Conservation (phyloP, 2,797 vertebrate species). For the Pipistrellus pipistrellus region DNA sequence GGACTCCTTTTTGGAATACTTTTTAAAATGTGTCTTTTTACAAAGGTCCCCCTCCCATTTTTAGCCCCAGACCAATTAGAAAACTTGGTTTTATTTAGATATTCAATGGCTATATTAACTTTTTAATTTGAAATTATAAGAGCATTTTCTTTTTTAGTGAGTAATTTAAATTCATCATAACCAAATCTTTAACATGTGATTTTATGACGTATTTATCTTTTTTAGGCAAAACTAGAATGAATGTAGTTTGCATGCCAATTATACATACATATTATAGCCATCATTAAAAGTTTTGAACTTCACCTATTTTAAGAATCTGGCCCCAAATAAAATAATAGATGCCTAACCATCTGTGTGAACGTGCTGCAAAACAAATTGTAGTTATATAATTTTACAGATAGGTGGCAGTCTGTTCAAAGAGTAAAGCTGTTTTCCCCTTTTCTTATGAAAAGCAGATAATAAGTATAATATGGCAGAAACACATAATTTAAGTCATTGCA, state of each 20-base stretch:
- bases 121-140: conserved; percentile 45
- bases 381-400: conserved; percentile 56
- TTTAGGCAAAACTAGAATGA: neutral
- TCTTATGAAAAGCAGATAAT: neutral
- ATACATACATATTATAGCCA: neutral
- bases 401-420: conserved; percentile 76
- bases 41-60: neutral
- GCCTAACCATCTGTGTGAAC: neutral
- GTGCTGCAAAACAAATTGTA: conserved; percentile 26
- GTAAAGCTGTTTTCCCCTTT: conserved; percentile 17
- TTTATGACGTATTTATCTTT: neutral
- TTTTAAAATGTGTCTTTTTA: neutral
- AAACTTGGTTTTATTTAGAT: conserved; percentile 43
- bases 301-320: conserved; percentile 14
- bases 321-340: conserved; percentile 6
- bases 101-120: neutral
- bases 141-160: conserved; percentile 30
- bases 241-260: neutral
- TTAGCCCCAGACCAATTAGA: conserved; percentile 20
- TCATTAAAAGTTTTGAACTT: conserved; percentile 54
- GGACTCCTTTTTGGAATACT: conserved; percentile 3
- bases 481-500: neutral
- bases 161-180: conserved; percentile 20
- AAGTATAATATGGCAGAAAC: neutral
- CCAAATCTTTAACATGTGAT: neutral